Percentiles rank a stretch among this genome's conserved stretches.
Conservation (phyloP, 2,888 invertebrate species). For the Malachius bipustulatus region DNA sequence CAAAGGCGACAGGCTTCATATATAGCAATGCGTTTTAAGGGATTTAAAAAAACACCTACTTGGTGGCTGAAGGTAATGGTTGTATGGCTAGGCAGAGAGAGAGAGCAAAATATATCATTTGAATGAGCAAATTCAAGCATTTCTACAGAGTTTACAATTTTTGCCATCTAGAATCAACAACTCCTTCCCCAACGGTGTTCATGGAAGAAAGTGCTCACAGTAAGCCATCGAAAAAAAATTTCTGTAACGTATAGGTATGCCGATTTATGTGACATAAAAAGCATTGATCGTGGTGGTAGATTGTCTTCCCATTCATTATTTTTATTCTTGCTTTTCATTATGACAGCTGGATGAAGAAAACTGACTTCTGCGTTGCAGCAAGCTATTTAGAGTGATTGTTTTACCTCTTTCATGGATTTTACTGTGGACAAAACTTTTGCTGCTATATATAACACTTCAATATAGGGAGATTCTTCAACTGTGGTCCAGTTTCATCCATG, state of each 20-base stretch:
- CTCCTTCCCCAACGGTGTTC: too few relatives aligned
- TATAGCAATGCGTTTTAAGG: conserved; percentile 20
- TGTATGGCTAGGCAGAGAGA: too few relatives aligned
- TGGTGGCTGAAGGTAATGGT: conserved; percentile 24
- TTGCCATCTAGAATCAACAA: too few relatives aligned
- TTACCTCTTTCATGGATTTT: conserved; percentile 26
- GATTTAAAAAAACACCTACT: conserved; percentile 23
- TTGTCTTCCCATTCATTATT: conserved; percentile 15
- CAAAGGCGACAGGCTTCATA: conserved; percentile 12
- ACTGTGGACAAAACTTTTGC: conserved; percentile 20
- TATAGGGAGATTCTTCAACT: conserved; percentile 11
- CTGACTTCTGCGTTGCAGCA: conserved; percentile 23
- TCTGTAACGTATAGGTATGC: conserved; percentile 15
- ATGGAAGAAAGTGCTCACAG: too few relatives aligned
- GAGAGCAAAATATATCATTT: too few relatives aligned
- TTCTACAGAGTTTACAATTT: conserved; percentile 16
- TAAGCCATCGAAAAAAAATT: conserved; percentile 14
- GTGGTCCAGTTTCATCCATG: conserved; percentile 16
- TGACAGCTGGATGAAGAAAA: conserved; percentile 24
- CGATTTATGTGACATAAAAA: conserved; percentile 18
- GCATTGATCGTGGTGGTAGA: conserved; percentile 16
- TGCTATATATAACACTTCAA: conserved; percentile 14
- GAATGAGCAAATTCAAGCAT: conserved; percentile 19
- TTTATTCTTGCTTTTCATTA: conserved; percentile 12
- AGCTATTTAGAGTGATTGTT: conserved; percentile 24